Percentiles rank a stretch among this genome's conserved stretches.
Conservation (phyloP, 2,113 vertebrate genomes). For the Hoplias malabaricus region DNA sequence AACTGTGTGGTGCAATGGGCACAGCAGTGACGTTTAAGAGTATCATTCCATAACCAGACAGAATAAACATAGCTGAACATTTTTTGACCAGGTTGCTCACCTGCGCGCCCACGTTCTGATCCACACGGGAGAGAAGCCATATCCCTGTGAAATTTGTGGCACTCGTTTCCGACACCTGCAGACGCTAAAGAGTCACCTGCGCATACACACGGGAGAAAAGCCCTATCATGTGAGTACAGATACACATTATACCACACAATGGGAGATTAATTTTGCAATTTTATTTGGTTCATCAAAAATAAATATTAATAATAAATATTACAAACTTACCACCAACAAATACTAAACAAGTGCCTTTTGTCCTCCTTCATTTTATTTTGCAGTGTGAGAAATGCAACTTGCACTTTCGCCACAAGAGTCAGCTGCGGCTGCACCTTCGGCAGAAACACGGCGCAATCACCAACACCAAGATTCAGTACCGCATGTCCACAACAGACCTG, state of each 20-base stretch:
- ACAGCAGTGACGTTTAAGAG: too few relatives aligned
- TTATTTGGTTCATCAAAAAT: too few relatives aligned
- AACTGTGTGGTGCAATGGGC: neutral
- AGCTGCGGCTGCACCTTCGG: conserved; percentile 91
- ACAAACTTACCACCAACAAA: too few relatives aligned
- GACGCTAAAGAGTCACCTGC: conserved; percentile 95
- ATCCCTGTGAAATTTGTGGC: conserved; percentile 97
- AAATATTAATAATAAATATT: too few relatives aligned
- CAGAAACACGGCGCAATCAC: conserved; percentile 99
- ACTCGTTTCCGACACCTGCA: conserved; percentile 96
- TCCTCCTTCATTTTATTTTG: neutral
- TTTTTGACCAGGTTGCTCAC: conserved; percentile 85
- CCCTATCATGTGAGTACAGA: conserved; percentile 90
- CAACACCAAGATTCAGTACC: conserved; percentile 98
- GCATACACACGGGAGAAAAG: conserved; percentile 98
- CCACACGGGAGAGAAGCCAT: conserved; percentile 97
- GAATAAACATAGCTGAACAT: neutral
- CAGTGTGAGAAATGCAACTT: conserved; percentile 99
- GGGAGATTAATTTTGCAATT: neutral
- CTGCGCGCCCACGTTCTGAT: conserved; percentile 95
- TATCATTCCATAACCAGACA: neutral
- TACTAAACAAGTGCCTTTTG: too few relatives aligned
- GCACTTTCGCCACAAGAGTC: conserved; percentile 99
- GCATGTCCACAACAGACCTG: conserved; percentile 81
- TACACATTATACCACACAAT: neutral